Evolutionary conservation across 1,140 invertebrate species (phyloP), one percentile per base, ranked within the genome.

Genomic region (Luehdorfia chinensis): DNA sequence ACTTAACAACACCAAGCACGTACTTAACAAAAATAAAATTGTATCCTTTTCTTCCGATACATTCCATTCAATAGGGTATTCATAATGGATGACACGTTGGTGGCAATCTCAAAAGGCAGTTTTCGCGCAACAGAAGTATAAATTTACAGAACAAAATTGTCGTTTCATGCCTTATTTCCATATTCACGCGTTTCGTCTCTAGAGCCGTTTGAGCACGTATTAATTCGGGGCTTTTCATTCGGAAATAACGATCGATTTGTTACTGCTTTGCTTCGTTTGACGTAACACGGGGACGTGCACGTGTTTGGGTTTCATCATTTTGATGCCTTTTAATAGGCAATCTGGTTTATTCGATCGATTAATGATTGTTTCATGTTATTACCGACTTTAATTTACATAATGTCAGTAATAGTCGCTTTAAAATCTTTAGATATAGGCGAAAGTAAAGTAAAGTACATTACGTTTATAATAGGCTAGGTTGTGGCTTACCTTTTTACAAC

Each of bases 141-240:
- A 37, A 37, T 37, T 37, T 37, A 37, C 34, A 37, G 18, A 37
- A 37, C 34, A 37, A 21, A 37, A 37, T 37, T 21, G 34, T 37
- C 18, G 34, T 37, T 37, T 37, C 34, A 37, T 37, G 34, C 34
- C 34, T 23, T 15, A 37, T 37, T 37, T 37, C 34, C 34, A 37
- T 37, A 37, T 37, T 37, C 18, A 37, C 34, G 34, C 15, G 16
- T 16, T 19, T 16, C 15, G 34, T 37, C 34, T 37, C 34, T 33
- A 12, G 34, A 19, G 16, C 16, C 34, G 34, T 37, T 37, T 37
- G 16, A 21, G 11, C 34, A 21, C 34, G 34, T 37, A 37, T 37
- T 37, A 37, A 37, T 37, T 37, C 34, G 15, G 34, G 34, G 18
- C 34, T 37, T 16, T 37, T 37, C 34, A 21, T 37, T 37, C 34